Conservation (phyloP, 2,888 invertebrate species). For the Eudemis profundana region DNA sequence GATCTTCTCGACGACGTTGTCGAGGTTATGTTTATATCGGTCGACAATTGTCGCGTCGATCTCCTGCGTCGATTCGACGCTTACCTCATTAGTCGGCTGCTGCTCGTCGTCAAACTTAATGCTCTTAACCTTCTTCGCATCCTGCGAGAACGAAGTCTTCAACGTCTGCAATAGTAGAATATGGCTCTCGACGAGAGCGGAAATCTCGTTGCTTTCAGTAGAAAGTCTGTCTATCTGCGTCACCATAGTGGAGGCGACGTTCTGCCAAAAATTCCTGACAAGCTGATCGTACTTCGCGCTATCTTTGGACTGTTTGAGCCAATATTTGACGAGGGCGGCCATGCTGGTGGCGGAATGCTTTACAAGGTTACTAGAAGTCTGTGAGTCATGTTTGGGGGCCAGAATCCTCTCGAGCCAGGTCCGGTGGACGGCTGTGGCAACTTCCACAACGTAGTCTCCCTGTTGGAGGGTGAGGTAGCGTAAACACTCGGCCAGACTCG, state of each 20-base stretch:
- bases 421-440: slow-evolving; percentile 59
- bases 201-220: slow-evolving; percentile 65
- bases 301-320: slow-evolving; percentile 64
- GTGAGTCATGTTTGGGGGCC: slow-evolving; percentile 45
- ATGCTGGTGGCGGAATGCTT: slow-evolving; percentile 60
- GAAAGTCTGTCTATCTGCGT: slow-evolving; percentile 71
- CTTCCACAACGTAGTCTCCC: slow-evolving; percentile 54
- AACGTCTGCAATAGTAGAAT: slow-evolving; percentile 63
- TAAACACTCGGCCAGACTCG: slow-evolving; percentile 90
- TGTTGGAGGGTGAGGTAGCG: slow-evolving; percentile 66
- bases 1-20: slow-evolving; percentile 72
- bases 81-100: background rate
- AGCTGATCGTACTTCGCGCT: slow-evolving; percentile 64
- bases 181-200: slow-evolving; percentile 74
- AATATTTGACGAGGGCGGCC: slow-evolving; percentile 63
- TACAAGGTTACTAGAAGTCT: slow-evolving; percentile 54
- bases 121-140: slow-evolving; percentile 57
- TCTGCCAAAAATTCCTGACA: slow-evolving; percentile 73
- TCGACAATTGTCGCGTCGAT: slow-evolving; percentile 54
- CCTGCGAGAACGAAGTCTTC: slow-evolving; percentile 57
- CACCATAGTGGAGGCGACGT: slow-evolving; percentile 62
- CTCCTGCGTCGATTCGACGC: slow-evolving; percentile 9
- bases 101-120: slow-evolving; percentile 64
- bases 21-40: slow-evolving; percentile 74
- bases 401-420: slow-evolving; percentile 62